Conservation (phyloP, 1,140 invertebrate genomes). For the Drosophila takahashii region DNA sequence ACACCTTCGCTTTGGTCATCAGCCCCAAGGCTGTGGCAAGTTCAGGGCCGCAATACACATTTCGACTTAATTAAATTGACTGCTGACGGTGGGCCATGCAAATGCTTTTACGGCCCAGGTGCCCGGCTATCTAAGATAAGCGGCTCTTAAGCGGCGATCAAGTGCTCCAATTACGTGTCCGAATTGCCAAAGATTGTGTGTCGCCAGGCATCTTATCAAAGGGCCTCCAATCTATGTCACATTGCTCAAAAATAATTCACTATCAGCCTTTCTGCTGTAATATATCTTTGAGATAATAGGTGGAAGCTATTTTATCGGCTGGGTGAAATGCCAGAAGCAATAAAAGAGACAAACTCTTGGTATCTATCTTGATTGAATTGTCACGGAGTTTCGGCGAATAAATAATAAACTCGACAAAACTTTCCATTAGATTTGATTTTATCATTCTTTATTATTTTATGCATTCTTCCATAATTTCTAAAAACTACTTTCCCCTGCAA, state of each 20-base stretch:
- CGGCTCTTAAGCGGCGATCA: conserved; percentile 25
- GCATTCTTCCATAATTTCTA: not conserved
- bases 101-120: conserved; percentile 33
- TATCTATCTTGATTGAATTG: conserved; percentile 13
- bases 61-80: conserved; percentile 37
- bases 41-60: conserved; percentile 45
- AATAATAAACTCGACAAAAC: conserved; percentile 1
- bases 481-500: not conserved
- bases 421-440: conserved; percentile 1
- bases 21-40: conserved; percentile 42
- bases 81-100: conserved; percentile 17
- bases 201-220: conserved; percentile 50
- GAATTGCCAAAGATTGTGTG: conserved; percentile 54
- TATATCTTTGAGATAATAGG: conserved; percentile 19
- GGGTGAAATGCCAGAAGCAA: not conserved
- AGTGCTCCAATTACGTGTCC: conserved; percentile 62
- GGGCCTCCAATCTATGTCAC: conserved; percentile 19
- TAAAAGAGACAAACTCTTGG: conserved; percentile 12
- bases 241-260: conserved; percentile 8
- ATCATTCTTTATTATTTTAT: not conserved
- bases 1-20: conserved; percentile 37
- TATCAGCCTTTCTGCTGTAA: conserved; percentile 9
- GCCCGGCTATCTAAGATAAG: conserved; percentile 27
- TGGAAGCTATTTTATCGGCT: conserved; percentile 1
- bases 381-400: not conserved